Percentiles rank a stretch among this genome's conserved stretches.
Evolutionary conservation across 2,888 invertebrate genomes (phyloP).

Genomic region (Tholera decimalis): DNA sequence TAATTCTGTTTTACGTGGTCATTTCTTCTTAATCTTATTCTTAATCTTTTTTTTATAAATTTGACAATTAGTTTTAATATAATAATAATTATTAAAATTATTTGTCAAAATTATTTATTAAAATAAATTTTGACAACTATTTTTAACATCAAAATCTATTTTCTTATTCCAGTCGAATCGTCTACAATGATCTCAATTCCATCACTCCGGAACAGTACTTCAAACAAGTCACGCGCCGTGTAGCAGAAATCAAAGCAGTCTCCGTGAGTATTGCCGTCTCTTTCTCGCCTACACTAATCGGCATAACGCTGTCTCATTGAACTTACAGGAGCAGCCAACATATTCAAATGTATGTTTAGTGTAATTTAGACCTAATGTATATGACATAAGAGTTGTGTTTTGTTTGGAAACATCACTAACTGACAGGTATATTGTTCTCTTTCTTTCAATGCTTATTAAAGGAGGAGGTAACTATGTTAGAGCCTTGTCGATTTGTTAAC

Average conservation of each 20-base stretch:
- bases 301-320: conserved; percentile 64
- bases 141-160: not conserved
- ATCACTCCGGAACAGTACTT: conserved; percentile 99
- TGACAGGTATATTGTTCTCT: conserved; percentile 88
- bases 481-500: conserved; percentile 81
- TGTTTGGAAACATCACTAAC: conserved; percentile 87
- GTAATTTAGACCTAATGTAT: conserved; percentile 44
- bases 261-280: conserved; percentile 92
- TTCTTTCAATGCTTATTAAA: conserved; percentile 87
- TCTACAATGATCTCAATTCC: conserved; percentile 97
- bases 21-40: not conserved
- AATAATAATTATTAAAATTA: too few species aligned
- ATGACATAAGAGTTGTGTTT: conserved; percentile 62
- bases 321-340: conserved; percentile 75
- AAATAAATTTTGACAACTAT: not conserved
- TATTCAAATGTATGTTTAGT: conserved; percentile 76
- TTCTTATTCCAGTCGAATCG: conserved; percentile 93
- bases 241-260: conserved; percentile 97
- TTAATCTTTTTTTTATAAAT: not conserved
- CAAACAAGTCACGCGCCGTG: conserved; percentile 96
- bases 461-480: conserved; percentile 89
- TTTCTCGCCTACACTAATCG: conserved; percentile 54
- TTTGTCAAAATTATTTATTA: too few species aligned
- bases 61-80: not conserved
- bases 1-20: not conserved